Evolutionary conservation across 2,113 vertebrate genomes (phyloP).

Genomic region (Sorex fumeus): DNA sequence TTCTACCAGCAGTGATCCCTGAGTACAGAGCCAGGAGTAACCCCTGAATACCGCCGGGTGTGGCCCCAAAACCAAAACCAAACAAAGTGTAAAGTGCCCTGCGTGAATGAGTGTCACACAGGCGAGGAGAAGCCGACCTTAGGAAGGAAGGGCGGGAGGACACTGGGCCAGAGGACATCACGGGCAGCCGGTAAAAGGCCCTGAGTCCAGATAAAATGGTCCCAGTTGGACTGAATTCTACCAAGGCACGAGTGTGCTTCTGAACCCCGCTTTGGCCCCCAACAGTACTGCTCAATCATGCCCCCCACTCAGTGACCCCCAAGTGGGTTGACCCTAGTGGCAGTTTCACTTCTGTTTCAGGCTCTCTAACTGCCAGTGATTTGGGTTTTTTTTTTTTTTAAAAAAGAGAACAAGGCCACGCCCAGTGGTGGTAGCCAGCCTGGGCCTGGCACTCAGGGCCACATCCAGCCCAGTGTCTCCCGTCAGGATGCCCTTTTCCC

Average conservation of each 20-base stretch:
- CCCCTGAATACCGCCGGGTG: no score
- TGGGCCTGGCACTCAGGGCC: no score
- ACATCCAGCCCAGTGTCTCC: no score
- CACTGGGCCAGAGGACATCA: background rate
- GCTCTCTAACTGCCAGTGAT: background rate
- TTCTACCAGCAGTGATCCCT: no score
- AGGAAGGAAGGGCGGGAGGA: background rate
- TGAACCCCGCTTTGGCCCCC: background rate
- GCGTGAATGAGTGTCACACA: background rate
- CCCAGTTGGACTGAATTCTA: background rate
- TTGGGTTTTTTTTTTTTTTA: background rate
- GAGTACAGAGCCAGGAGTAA: no score
- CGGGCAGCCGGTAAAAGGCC: rapidly evolving
- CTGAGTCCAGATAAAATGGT: background rate
- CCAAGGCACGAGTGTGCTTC: rapidly evolving
- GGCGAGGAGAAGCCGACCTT: background rate
- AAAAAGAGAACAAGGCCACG: no score
- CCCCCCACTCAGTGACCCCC: background rate
- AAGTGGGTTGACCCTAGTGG: background rate
- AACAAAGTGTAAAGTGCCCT: background rate
- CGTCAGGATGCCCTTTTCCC: background rate
- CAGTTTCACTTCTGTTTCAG: background rate
- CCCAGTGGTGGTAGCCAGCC: no score
- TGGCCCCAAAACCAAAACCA: no score
- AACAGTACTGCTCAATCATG: background rate